Percentiles rank a stretch among this genome's conserved stretches.
These are phyloP conservation scores for Oasisia sp. DNA, from an alignment of 2,888 invertebrate species.

Conservation along the genomic window DNA sequence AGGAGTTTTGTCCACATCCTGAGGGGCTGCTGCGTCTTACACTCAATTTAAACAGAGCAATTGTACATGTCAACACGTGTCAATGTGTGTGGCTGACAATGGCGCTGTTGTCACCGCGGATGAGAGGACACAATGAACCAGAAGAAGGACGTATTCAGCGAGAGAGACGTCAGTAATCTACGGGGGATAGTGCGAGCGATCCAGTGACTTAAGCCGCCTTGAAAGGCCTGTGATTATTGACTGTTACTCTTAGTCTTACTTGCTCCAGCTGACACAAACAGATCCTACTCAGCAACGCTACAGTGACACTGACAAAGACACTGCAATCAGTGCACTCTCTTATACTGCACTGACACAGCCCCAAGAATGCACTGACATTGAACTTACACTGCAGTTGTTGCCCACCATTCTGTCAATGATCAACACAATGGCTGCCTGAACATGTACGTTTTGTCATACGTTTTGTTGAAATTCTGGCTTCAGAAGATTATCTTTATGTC, in stretches of 20 bases:
- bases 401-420: background rate
- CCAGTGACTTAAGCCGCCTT: background rate
- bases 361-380: background rate
- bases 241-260: background rate
- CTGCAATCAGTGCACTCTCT: background rate
- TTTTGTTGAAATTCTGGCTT: no score
- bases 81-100: background rate
- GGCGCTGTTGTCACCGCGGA: background rate
- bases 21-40: background rate
- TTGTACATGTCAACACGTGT: background rate
- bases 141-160: background rate
- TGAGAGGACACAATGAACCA: background rate
- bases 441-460: no score
- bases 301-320: background rate
- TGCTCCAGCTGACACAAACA: background rate
- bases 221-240: background rate
- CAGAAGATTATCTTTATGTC: no score
- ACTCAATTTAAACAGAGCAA: background rate
- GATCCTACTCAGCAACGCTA: background rate
- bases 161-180: background rate
- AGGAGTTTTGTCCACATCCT: no score
- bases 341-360: no score
- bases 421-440: no score
- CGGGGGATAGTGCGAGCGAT: background rate
- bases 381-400: background rate